Evolutionary conservation across 2,888 invertebrate species (phyloP), one percentile per base, ranked within the genome.

Genomic region (Phlogophora meticulosa): DNA sequence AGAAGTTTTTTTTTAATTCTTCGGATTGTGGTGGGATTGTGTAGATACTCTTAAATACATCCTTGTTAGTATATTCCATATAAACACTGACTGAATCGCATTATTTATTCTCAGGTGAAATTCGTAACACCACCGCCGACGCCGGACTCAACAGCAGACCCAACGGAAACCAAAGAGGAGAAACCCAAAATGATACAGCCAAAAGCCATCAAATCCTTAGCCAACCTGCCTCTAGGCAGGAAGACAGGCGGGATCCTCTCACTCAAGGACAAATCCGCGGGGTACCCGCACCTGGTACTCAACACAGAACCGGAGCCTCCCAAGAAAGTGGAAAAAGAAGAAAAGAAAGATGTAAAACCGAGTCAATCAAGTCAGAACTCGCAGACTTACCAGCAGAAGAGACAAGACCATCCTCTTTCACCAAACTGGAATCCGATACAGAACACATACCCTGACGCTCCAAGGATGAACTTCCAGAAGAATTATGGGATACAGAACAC

Each of bases 51-150:
- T n/a, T n/a, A n/a, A n/a, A n/a, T n/a, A n/a, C n/a, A n/a, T n/a
- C n/a, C n/a, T n/a, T n/a, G n/a, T n/a, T n/a, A n/a, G n/a, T n/a
- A n/a, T n/a, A n/a, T 28, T 28, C 28, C 2, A 28, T 28, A 28
- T 28, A 2, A 28, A 5, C 28, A 9, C 22, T 7, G 17, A 28
- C 15, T 59, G 17, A 36, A 24, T 4, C 0, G 10, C 2, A n/a
- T 45, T 11, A 58, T 43, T 15, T 20, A n/a, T 56, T 38, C 45
- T 22, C 24, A 96, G 96, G 96, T 96, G 22, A 96, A 96, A 73
- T 96, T 96, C 83, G 94, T 96, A 36, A 96, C 96, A 2, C 95
- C 95, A 1, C 94, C 95, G 0, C 94, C 90, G 60, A 95, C 94
- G 0, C 92, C 94, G 0, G 95, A 95, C 55, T 91, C 92, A 0